phyloP scores from a whole-genome alignment of 2,113 vertebrate genomes.

The Aegithalos caudatus region DNA sequence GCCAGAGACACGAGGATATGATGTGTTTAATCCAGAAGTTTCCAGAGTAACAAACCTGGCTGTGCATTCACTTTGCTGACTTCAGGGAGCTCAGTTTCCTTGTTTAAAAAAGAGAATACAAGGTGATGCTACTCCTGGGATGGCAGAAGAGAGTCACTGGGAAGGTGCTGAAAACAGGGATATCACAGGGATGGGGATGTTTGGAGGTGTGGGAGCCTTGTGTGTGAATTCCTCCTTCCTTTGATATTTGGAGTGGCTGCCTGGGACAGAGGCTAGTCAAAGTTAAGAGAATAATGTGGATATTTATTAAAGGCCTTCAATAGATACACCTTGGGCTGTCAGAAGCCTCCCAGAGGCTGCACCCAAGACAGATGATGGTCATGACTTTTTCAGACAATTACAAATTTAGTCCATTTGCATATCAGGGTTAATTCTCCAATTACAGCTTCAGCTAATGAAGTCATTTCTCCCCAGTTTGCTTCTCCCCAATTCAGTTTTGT shows the following conservation, averaged over 20 bases:
- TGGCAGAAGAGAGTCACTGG: background rate
- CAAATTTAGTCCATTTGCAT: too few species aligned
- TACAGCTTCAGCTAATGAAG: too few species aligned
- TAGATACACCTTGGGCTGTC: background rate
- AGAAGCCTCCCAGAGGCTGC: background rate
- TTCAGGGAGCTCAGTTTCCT: background rate
- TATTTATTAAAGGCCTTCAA: background rate
- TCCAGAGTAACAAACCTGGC: background rate
- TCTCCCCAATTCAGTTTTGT: background rate
- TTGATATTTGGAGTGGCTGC: background rate
- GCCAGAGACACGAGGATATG: background rate
- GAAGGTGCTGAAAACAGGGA: background rate
- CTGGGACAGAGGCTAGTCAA: background rate
- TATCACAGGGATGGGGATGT: accelerated
- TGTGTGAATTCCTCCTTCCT: background rate
- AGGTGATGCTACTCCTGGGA: background rate
- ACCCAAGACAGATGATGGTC: background rate
- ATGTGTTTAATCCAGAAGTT: background rate
- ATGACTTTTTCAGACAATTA: background rate
- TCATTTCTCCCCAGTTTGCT: background rate
- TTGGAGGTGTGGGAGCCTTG: background rate
- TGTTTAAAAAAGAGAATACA: background rate
- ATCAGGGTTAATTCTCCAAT: background rate
- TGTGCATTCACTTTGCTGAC: background rate
- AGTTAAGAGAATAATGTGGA: background rate